A percentile compares a stretch with the other conserved stretches of the same genome.
These are phyloP conservation scores for Rosalia funebris DNA, from an alignment of 2,888 invertebrate genomes.

Conservation along the genomic window DNA sequence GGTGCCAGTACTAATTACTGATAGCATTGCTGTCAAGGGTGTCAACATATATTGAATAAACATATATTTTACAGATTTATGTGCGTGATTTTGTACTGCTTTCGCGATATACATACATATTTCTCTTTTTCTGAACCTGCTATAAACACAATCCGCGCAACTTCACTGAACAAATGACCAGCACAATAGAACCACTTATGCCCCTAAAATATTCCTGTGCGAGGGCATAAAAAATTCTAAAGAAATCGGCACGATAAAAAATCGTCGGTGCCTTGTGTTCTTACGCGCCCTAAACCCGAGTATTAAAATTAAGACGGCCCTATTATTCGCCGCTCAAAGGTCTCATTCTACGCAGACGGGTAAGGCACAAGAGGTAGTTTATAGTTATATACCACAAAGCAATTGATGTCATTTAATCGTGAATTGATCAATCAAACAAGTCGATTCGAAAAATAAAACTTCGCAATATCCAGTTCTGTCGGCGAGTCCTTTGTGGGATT, in stretches of 20 bases:
- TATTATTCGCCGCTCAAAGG: slow-evolving; percentile 11
- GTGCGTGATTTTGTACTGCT: too few species aligned
- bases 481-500: slow-evolving; percentile 53
- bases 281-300: not conserved
- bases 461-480: slow-evolving; percentile 53
- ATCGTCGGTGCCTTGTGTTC: not conserved
- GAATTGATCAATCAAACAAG: slow-evolving; percentile 56
- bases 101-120: too few species aligned
- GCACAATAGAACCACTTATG: slow-evolving; percentile 2
- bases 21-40: too few species aligned
- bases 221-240: slow-evolving; percentile 3
- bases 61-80: too few species aligned
- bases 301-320: not conserved
- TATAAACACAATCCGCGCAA: not conserved
- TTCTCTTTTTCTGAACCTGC: too few species aligned
- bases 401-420: slow-evolving; percentile 56
- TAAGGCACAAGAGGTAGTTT: slow-evolving; percentile 20
- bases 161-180: slow-evolving; percentile 2
- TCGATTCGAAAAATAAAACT: slow-evolving; percentile 53
- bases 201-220: slow-evolving; percentile 3
- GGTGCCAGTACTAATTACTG: too few species aligned
- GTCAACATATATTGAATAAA: too few species aligned
- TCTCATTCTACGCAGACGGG: slow-evolving; percentile 3
- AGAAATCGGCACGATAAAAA: slow-evolving; percentile 22
- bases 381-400: slow-evolving; percentile 50